Base-by-base conservation (phyloP, 2,113 vertebrate species). In the Crotalus horridus region DNA sequence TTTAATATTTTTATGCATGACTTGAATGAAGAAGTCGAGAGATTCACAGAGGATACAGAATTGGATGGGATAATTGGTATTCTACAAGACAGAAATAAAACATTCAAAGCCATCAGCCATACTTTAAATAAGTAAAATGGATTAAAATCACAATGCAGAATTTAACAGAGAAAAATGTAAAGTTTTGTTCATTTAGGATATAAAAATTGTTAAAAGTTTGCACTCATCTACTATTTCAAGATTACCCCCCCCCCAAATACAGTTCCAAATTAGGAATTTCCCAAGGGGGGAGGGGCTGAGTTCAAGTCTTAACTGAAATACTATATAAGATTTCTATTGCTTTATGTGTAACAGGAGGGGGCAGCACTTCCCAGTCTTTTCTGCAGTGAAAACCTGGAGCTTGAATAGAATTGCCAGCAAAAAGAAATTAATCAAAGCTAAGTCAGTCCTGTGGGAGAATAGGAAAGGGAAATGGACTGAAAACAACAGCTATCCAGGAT, bases 311-410 rank as follows among this genome's bases (percentile, higher is more conserved):
- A 88, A 74, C 24, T 89, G 8, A 48, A 54, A 15, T 20, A 23
- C 17, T 69, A 29, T 69, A 6, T 74, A 74, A 53, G 33, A 4
- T 64, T 69, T 92, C 15, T 89, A 20, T n/a, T 92, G 53, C 53
- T 20, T 85, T 33, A 89, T 51, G 9, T n/a, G 13, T 20, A 89
- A 85, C 64, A 59, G 86, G 86, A 92, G 92, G 43, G 89, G 92
- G 92, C 88, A 92, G 92, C 54, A 92, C 87, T 89, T 89, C 39
- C 56, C 59, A 74, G 43, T 24, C 39, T 85, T 92, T 92, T 58
- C 15, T 55, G 21, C 21, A 59, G 54, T 58, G n/a, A 51, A 56
- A 85, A 89, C 81, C 6, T 39, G 54, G 53, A 89, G 26, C 51
- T 92, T 89, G 39, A n/a, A 85, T 85, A 89, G 64, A 20, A 33